A percentile compares a stretch with the other conserved stretches of the same genome.
These are phyloP conservation scores for Porites rus DNA, from an alignment of 92 coral and sea anemone species.

Conservation along the genomic window DNA sequence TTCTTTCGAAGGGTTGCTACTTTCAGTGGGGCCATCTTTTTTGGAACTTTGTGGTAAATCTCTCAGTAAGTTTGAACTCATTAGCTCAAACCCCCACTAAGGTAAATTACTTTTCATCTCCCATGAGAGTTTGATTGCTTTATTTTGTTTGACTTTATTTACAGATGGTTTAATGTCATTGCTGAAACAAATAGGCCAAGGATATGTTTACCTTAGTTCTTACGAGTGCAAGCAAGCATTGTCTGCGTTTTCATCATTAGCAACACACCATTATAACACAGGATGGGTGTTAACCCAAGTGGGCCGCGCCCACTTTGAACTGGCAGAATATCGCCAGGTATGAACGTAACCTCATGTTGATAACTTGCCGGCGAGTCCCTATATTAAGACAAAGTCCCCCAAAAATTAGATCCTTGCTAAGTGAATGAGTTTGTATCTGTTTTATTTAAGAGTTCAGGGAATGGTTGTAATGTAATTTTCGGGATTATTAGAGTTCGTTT, in stretches of 20 bases:
- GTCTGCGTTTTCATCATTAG: conserved; percentile 71
- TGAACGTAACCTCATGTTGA: background rate
- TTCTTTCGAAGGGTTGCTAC: too few species aligned
- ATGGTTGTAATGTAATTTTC: too few species aligned
- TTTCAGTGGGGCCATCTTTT: too few species aligned
- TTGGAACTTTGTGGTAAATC: too few species aligned
- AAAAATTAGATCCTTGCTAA: too few species aligned
- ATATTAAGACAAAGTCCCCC: too few species aligned
- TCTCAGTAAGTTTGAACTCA: too few species aligned
- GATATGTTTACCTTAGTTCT: conserved; percentile 85
- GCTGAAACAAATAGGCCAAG: conserved; percentile 89
- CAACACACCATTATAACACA: conserved; percentile 95
- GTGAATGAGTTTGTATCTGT: too few species aligned
- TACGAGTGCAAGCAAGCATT: conserved; percentile 95
- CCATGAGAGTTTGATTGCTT: background rate
- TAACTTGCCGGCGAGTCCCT: too few species aligned
- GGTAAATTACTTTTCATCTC: background rate
- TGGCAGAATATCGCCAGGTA: conserved; percentile 96
- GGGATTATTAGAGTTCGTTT: too few species aligned
- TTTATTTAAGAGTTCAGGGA: too few species aligned
- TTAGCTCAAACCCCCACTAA: background rate
- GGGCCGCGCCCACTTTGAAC: conserved; percentile 97
- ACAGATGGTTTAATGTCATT: conserved; percentile 95
- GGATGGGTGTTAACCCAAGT: conserved; percentile 96
- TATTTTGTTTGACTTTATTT: background rate